A percentile compares a stretch with the other conserved stretches of the same genome.
phyloP scores from a whole-genome alignment of 2,797 vertebrate species.

The Sebastes iracundus region DNA sequence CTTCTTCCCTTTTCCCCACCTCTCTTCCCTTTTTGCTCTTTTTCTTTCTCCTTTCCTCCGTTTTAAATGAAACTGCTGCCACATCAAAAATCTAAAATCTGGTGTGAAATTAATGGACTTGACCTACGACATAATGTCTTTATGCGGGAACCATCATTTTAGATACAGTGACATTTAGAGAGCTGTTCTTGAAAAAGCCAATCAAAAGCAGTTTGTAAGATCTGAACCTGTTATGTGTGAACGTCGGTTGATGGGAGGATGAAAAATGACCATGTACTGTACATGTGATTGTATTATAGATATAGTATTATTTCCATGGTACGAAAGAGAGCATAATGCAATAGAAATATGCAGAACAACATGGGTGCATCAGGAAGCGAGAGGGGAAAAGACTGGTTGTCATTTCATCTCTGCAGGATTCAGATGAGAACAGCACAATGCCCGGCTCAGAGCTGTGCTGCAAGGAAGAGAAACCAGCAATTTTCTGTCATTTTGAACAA shows the following conservation, averaged over 20 bases:
- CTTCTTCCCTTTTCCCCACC: neutral
- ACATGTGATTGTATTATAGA: neutral
- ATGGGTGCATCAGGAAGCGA: neutral
- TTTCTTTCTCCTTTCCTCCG: neutral
- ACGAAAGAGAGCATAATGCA: neutral
- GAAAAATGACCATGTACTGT: neutral
- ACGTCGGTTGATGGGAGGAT: neutral
- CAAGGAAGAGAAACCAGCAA: neutral
- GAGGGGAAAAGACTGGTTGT: neutral
- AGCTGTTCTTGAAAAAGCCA: neutral
- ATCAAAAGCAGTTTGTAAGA: neutral
- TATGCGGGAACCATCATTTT: neutral
- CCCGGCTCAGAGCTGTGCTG: neutral
- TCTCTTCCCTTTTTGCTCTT: neutral
- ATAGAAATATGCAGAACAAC: neutral
- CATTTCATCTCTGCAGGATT: constrained; percentile 5
- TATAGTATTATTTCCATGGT: too few relatives aligned
- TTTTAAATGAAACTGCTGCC: neutral
- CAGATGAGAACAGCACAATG: neutral
- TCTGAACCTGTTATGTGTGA: neutral
- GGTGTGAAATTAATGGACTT: constrained; percentile 7
- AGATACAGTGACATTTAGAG: neutral
- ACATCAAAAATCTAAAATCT: neutral
- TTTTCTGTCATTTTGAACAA: constrained; percentile 12
- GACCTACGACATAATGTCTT: neutral